These are phyloP conservation scores for Gambusia affinis DNA, from an alignment of 2,113 vertebrate species.

Conservation along the genomic window DNA sequence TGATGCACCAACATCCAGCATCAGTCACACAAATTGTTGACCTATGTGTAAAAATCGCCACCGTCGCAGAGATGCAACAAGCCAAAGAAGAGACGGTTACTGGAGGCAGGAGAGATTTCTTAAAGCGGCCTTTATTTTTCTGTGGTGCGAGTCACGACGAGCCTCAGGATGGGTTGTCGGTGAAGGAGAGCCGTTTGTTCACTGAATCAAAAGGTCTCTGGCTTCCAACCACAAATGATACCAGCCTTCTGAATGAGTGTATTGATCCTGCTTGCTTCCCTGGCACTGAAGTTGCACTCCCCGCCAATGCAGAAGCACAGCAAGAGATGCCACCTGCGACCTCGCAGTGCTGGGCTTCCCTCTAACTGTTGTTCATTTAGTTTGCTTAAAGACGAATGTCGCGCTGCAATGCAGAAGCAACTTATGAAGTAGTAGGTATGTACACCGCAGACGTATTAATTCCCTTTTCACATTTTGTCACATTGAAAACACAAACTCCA, in stretches of 20 bases:
- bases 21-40: too few relatives aligned
- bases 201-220: slow-evolving; percentile 15
- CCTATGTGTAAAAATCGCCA: background rate
- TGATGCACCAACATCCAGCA: too few relatives aligned
- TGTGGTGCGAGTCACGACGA: background rate
- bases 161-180: background rate
- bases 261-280: slow-evolving; percentile 25
- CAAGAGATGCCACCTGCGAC: slow-evolving; percentile 16
- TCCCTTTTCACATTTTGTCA: too few relatives aligned
- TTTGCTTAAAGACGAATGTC: background rate
- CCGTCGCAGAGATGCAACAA: background rate
- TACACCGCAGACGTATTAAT: too few relatives aligned
- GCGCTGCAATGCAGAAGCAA: background rate
- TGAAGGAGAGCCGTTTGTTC: slow-evolving; percentile 23
- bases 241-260: slow-evolving; percentile 24
- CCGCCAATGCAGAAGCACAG: background rate
- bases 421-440: too few relatives aligned
- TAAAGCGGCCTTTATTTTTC: slow-evolving; percentile 17
- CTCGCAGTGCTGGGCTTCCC: background rate
- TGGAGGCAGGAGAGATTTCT: background rate
- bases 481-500: too few relatives aligned
- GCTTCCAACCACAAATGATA: slow-evolving; percentile 12
- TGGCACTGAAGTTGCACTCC: slow-evolving; percentile 13
- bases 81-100: background rate
- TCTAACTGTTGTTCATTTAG: background rate